Conservation (phyloP, 2,113 vertebrate genomes). For the Amphiprion percula region DNA sequence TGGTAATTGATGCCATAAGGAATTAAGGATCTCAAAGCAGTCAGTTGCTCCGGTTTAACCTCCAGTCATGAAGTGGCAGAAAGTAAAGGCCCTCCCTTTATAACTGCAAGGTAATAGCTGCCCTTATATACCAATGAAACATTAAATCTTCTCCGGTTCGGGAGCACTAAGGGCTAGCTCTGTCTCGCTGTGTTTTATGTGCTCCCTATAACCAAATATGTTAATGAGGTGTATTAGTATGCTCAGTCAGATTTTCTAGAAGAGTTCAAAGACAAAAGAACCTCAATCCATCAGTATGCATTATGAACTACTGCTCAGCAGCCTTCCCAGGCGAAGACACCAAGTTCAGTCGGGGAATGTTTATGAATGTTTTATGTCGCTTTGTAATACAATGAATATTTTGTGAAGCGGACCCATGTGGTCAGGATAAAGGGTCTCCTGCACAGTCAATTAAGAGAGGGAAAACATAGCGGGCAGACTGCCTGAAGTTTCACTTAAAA, state of each 20-base stretch:
- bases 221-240: slow-evolving; percentile 72
- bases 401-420: slow-evolving; percentile 22
- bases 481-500: slow-evolving; percentile 22
- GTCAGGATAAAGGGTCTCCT: slow-evolving; percentile 24
- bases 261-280: slow-evolving; percentile 78
- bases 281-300: slow-evolving; percentile 66
- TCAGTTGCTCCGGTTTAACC: slow-evolving; percentile 40
- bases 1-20: slow-evolving; percentile 15
- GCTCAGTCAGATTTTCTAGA: slow-evolving; percentile 48
- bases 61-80: slow-evolving; percentile 21
- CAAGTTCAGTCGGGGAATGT: slow-evolving; percentile 59
- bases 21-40: slow-evolving; percentile 5
- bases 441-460: slow-evolving; percentile 29
- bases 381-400: slow-evolving; percentile 66
- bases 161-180: slow-evolving; percentile 12
- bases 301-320: slow-evolving; percentile 49
- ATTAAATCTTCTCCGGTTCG: slow-evolving; percentile 45
- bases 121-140: slow-evolving; percentile 9
- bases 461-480: background rate
- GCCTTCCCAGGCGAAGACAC: slow-evolving; percentile 38
- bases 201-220: slow-evolving; percentile 62
- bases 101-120: slow-evolving; percentile 2
- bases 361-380: slow-evolving; percentile 72
- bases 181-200: slow-evolving; percentile 44
- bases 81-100: slow-evolving; percentile 17